Evolutionary conservation across 2,113 vertebrate genomes (phyloP), one percentile per base, ranked within the genome.

Genomic region (Aptenodytes forsteri): DNA sequence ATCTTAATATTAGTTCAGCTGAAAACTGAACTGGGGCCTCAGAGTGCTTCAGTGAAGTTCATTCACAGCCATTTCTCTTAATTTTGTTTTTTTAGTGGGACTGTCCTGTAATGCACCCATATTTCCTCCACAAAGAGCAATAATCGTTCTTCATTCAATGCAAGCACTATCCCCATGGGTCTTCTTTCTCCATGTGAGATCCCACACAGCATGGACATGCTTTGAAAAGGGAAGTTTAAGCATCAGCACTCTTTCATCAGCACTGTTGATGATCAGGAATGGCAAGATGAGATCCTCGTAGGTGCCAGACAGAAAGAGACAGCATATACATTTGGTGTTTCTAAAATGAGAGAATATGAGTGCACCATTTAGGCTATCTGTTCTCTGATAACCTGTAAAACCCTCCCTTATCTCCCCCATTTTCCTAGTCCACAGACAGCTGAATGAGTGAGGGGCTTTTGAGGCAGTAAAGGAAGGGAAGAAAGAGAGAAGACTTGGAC

Each of bases 401-500:
- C n/a, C 36, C 10, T 16, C 36, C 7, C 5, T 44, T 81, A 22
- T 15, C n/a, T 50, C 8, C 25, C 16, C 6, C 2, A 1, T 59
- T 89, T 55, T 89, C 46, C 66, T 65, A 46, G 42, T 38, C 47
- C 30, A 26, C 4, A 8, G 3, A 40, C 21, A 65, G 65, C 30
- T 77, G 64, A 84, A 75, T 38, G 23, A 85, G 6, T 2, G 6
- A 8, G 0, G 0, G 50, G 25, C 1, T 69, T 89, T 65, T 27
- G 25, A 52, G 40, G 23, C 17, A 42, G 19, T 11, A 69, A 80
- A 52, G 21, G 54, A 71, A 71, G 27, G 11, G n/a, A 84, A 77
- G 13, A 40, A 61, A 49, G 50, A 64, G 9, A 61, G 38, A 64
- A 69, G 25, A 32, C 13, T 52, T 56, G 13, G 15, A 38, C 36